phyloP scores from a whole-genome alignment of 2,888 invertebrate species.

The Gymnocheta viridis region DNA sequence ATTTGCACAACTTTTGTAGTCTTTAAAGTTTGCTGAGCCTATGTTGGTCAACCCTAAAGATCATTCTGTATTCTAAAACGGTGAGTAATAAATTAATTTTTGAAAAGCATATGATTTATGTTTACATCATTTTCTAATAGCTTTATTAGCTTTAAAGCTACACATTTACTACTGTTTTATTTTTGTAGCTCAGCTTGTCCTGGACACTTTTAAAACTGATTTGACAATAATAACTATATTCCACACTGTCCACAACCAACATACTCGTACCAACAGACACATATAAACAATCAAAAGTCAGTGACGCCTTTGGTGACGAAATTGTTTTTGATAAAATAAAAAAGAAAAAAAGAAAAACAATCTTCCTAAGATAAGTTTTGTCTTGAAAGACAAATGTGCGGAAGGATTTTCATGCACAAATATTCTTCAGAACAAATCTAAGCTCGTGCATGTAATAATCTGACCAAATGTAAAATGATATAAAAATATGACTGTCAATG shows the following conservation, averaged over 20 bases:
- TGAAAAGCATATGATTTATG: too few relatives aligned
- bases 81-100: too few relatives aligned
- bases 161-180: too few relatives aligned
- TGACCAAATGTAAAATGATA: conserved; percentile 19
- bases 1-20: too few relatives aligned
- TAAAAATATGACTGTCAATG: background rate
- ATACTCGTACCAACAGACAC: background rate
- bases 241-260: background rate
- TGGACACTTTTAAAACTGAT: too few relatives aligned
- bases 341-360: background rate
- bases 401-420: background rate
- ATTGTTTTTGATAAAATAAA: conserved; percentile 10
- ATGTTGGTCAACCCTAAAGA: too few relatives aligned
- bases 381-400: background rate
- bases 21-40: too few relatives aligned
- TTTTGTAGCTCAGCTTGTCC: too few relatives aligned
- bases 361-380: background rate
- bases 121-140: too few relatives aligned
- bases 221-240: too few relatives aligned
- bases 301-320: conserved; percentile 52
- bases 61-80: too few relatives aligned
- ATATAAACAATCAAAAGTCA: background rate
- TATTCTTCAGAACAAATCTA: background rate
- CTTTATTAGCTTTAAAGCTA: too few relatives aligned
- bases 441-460: conserved; percentile 3